Evolutionary conservation across 2,888 invertebrate species (phyloP), one percentile per base, ranked within the genome.

Genomic region (Cerastoderma edule): DNA sequence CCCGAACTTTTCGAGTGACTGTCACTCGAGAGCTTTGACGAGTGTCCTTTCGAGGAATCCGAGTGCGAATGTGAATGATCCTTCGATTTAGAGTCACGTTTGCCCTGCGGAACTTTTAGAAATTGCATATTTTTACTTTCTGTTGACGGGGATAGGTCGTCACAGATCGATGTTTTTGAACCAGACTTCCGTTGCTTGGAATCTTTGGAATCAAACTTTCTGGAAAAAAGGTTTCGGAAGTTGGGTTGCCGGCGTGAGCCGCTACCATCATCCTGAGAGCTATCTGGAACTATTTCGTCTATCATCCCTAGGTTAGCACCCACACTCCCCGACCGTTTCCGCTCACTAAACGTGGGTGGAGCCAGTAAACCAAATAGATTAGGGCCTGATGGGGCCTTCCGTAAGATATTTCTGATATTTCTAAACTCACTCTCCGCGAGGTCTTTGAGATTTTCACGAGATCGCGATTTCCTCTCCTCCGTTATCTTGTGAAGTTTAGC

Each of bases 271-370:
- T 72, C 63, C 48, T 80, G 73, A 32, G 77, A 66, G 19, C 54
- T 53, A 27, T 72, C 72, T 10, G 71, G 64, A 54, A 68, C 73
- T 16, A 57, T 71, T 60, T 84, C 80, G 35, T 75, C 78, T 57
- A 87, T 86, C 66, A 83, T 83, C 27, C 84, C 84, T 39, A 87
- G 60, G 48, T 85, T 85, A 54, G 86, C 89, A 24, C 90, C 90
- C 10, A 89, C 88, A 78, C 90, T 90, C 2, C 89, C 90, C 0
- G 89, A 89, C n/a, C 90, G 83, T 76, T 88, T 88, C 57, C 88
- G 78, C 56, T 89, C 87, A 28, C 82, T 83, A n/a, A 89, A 75
- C 6, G 50, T 70, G 53, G 75, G 77, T 1, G 89, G 89, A 30
- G 89, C 87, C 50, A 83, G 78, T 28, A 90, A 80, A 32, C 90